Evolutionary conservation across 2,113 vertebrate genomes (phyloP).

Genomic region (Tachycineta bicolor): DNA sequence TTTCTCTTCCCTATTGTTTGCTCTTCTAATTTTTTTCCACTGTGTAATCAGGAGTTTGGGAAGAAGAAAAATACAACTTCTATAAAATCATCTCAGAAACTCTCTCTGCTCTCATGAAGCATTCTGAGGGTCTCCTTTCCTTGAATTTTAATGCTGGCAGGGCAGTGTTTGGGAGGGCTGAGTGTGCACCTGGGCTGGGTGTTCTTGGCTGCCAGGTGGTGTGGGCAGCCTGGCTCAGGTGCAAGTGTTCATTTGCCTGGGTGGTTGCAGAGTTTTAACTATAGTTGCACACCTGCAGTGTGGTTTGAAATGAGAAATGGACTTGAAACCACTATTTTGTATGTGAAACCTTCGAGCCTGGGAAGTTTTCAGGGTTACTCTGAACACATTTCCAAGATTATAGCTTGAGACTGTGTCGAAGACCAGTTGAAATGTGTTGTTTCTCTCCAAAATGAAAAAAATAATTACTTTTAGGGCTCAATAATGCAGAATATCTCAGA

Average conservation of each 20-base stretch:
- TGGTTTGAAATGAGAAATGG: slow-evolving; percentile 20
- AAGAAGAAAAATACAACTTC: background rate
- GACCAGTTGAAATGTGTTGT: background rate
- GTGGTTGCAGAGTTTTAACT: background rate
- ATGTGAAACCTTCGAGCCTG: background rate
- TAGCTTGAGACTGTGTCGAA: background rate
- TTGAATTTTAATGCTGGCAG: rapidly evolving
- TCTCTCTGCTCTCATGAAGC: background rate
- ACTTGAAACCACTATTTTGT: slow-evolving; percentile 6
- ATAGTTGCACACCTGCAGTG: background rate
- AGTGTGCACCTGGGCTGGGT: background rate
- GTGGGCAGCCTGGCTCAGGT: background rate
- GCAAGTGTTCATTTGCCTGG: background rate
- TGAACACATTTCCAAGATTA: background rate
- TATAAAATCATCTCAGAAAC: background rate
- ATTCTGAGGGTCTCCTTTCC: background rate
- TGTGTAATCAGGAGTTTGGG: background rate
- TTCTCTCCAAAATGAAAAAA: background rate
- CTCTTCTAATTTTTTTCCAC: background rate
- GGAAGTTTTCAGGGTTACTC: background rate
- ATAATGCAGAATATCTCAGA: background rate
- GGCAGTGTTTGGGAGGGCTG: background rate
- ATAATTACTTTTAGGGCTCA: background rate
- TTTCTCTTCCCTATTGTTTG: background rate
- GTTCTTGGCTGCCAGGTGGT: background rate